Conservation (phyloP, 30 jellyfish, hydroid and myxozoan genomes). For the Aurelia sp. region DNA sequence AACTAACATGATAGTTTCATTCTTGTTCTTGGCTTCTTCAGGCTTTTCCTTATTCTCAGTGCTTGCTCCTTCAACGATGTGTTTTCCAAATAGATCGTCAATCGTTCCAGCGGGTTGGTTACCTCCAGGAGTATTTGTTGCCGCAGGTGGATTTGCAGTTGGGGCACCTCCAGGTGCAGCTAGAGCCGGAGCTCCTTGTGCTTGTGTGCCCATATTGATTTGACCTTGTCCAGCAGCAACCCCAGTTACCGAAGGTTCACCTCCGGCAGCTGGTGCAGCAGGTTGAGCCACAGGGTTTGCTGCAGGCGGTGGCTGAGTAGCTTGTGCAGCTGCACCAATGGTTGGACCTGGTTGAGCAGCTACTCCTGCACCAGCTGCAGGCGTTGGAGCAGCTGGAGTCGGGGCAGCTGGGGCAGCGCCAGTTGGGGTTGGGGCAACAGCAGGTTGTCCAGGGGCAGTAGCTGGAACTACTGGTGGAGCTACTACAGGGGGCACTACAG, state of each 20-base stretch:
- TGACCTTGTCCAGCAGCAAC: constrained; percentile 37
- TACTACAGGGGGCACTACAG: constrained; percentile 1
- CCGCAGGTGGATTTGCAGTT: not conserved
- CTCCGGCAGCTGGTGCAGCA: constrained; percentile 5
- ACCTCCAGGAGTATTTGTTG: constrained; percentile 16
- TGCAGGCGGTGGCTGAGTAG: constrained; percentile 23
- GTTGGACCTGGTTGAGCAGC: constrained; percentile 40
- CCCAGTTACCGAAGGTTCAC: constrained; percentile 12
- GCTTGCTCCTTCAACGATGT: constrained; percentile 44
- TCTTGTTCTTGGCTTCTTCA: not conserved
- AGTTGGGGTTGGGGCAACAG: constrained; percentile 1
- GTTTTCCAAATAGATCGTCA: constrained; percentile 59
- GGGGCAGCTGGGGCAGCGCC: constrained; percentile 3
- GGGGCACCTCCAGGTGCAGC: constrained; percentile 1
- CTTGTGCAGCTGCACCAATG: constrained; percentile 2
- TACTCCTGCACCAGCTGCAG: constrained; percentile 16
- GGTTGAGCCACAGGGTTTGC: constrained; percentile 14
- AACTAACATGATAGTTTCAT: constrained; percentile 44
- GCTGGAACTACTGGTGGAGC: not conserved
- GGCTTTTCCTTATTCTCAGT: constrained; percentile 2
- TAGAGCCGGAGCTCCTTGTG: constrained; percentile 11
- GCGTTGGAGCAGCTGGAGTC: not conserved
- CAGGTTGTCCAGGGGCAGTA: not conserved
- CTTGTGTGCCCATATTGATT: not conserved
- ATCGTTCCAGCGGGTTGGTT: not conserved